phyloP scores from a whole-genome alignment of 1,140 invertebrate genomes.

The Pachypeltis micranthus region DNA sequence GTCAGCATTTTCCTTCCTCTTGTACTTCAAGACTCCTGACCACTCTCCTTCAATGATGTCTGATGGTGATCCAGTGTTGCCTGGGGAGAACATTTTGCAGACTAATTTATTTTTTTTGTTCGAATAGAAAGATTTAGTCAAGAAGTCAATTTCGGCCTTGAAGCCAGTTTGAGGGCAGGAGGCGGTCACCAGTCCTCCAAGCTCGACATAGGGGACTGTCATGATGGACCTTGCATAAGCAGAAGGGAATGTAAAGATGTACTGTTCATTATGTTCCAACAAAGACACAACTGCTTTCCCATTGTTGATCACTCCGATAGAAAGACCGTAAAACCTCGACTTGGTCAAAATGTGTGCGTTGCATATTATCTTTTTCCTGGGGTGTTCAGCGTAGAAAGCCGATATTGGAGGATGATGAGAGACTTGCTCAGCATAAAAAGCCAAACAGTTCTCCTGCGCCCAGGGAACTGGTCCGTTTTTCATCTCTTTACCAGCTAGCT shows the following conservation, averaged over 20 bases:
- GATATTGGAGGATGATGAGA: conserved; percentile 98
- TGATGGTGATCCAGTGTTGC: not conserved
- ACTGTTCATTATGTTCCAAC: not conserved
- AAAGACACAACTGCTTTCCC: not conserved
- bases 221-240: too few relatives aligned
- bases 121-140: not conserved
- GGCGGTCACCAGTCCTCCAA: not conserved
- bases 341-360: not conserved
- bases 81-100: not conserved
- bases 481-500: conserved; percentile 31
- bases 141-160: not conserved
- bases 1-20: not conserved
- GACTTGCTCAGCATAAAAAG: conserved; percentile 95
- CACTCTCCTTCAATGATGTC: not conserved
- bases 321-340: not conserved
- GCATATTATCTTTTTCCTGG: not conserved
- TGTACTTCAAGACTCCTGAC: not conserved
- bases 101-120: not conserved
- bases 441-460: conserved; percentile 64
- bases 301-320: not conserved
- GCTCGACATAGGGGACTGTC: not conserved
- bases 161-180: not conserved
- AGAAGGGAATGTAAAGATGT: not conserved
- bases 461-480: conserved; percentile 69
- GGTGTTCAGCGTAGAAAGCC: conserved; percentile 75